Conservation (phyloP, 2,797 vertebrate species). For the Pangasius sanitwongsei region DNA sequence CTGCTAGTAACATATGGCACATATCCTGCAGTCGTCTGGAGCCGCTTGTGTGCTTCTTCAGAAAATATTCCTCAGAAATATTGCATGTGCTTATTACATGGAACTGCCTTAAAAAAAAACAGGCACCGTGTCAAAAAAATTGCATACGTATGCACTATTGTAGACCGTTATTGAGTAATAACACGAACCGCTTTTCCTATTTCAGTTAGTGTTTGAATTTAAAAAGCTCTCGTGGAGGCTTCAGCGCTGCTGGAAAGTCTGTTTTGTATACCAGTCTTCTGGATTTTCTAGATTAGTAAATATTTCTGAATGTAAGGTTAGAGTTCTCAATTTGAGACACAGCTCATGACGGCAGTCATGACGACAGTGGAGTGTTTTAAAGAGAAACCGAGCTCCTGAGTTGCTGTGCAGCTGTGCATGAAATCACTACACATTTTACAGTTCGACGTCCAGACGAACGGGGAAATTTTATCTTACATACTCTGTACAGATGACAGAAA, state of each 20-base stretch:
- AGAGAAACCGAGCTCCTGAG: neutral
- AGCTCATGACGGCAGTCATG: neutral
- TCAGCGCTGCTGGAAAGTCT: neutral
- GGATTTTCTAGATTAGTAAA: neutral
- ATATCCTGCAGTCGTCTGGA: neutral
- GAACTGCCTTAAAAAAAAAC: neutral
- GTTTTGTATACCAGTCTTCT: neutral
- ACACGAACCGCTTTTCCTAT: neutral
- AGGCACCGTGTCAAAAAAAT: neutral
- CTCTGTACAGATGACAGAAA: too few relatives aligned
- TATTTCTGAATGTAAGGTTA: neutral
- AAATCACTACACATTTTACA: neutral
- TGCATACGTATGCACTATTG: too few relatives aligned
- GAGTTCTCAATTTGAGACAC: neutral
- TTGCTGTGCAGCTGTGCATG: neutral
- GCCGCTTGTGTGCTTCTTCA: neutral
- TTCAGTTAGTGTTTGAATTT: neutral
- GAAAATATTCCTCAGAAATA: neutral
- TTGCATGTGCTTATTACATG: neutral
- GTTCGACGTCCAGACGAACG: neutral
- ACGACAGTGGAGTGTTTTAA: neutral
- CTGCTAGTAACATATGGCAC: too few relatives aligned
- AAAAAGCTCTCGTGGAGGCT: neutral
- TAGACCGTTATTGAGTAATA: neutral
- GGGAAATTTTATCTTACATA: too few relatives aligned